A percentile compares a stretch with the other conserved stretches of the same genome.
These are phyloP conservation scores for Aphelocoma coerulescens DNA, from an alignment of 2,113 vertebrate genomes.

Conservation along the genomic window DNA sequence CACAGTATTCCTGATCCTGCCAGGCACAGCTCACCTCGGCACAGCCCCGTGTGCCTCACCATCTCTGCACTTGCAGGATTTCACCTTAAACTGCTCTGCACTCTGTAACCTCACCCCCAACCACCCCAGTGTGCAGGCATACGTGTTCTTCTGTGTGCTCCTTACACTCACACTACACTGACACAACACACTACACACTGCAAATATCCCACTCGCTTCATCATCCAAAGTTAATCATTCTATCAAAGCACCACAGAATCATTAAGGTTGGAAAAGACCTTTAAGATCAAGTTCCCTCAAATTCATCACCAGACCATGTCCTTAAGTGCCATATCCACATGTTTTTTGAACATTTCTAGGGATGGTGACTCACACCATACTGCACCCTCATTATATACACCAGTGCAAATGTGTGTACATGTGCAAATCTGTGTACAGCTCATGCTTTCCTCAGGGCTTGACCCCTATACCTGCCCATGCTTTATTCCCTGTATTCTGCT, in stretches of 20 bases:
- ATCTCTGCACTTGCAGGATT: not conserved
- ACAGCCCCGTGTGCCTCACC: not conserved
- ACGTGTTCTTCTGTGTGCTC: not conserved
- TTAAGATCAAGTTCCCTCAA: not conserved
- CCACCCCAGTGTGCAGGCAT: not conserved
- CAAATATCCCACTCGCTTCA: not conserved
- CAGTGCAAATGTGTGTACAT: not conserved
- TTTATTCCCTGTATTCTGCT: not conserved
- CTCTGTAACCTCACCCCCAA: not conserved
- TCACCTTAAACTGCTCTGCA: not conserved
- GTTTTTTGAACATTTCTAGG: not conserved
- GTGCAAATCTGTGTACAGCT: not conserved
- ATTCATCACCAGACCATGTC: not conserved
- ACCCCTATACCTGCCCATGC: no score
- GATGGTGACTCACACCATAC: not conserved
- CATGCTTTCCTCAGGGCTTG: not conserved
- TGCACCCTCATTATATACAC: not conserved
- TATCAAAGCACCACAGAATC: not conserved
- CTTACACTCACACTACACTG: accelerated
- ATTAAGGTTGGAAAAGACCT: not conserved
- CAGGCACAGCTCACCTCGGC: not conserved
- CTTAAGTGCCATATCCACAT: not conserved
- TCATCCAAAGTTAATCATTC: not conserved
- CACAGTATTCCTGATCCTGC: not conserved
- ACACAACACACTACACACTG: not conserved